Conservation (phyloP, 2,888 invertebrate species). For the Ryuthela nishihirai region DNA sequence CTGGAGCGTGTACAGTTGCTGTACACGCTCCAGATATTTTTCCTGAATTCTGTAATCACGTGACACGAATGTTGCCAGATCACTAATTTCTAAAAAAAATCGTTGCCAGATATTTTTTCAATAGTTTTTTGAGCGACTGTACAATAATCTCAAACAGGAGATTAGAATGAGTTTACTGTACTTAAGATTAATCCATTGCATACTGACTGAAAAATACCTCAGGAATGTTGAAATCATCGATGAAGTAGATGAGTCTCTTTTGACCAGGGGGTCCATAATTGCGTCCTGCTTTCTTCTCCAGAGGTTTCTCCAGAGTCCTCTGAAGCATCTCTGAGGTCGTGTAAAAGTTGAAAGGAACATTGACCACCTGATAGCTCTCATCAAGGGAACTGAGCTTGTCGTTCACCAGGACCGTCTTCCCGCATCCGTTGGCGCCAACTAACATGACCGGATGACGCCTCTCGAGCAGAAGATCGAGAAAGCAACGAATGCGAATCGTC, state of each 20-base stretch:
- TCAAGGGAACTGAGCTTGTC: slow-evolving; percentile 74
- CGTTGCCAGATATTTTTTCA: too few relatives aligned
- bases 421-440: slow-evolving; percentile 87
- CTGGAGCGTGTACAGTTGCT: too few relatives aligned
- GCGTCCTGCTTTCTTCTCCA: slow-evolving; percentile 94
- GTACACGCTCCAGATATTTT: too few relatives aligned
- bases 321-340: slow-evolving; percentile 92
- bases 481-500: slow-evolving; percentile 82
- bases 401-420: slow-evolving; percentile 88
- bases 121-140: too few relatives aligned
- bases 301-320: slow-evolving; percentile 84
- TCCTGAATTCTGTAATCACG: too few relatives aligned
- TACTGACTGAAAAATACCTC: slow-evolving; percentile 60
- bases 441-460: slow-evolving; percentile 89
- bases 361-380: slow-evolving; percentile 76
- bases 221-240: slow-evolving; percentile 98
- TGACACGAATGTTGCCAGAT: too few relatives aligned
- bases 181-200: too few relatives aligned
- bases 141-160: too few relatives aligned
- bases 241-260: slow-evolving; percentile 88
- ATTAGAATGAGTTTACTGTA: too few relatives aligned
- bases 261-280: slow-evolving; percentile 95
- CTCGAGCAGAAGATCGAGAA: slow-evolving; percentile 83
- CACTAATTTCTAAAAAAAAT: too few relatives aligned
- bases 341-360: slow-evolving; percentile 94